Evolutionary conservation across 2,888 invertebrate genomes (phyloP).

Genomic region (Imbricaverruca yamaguchii): DNA sequence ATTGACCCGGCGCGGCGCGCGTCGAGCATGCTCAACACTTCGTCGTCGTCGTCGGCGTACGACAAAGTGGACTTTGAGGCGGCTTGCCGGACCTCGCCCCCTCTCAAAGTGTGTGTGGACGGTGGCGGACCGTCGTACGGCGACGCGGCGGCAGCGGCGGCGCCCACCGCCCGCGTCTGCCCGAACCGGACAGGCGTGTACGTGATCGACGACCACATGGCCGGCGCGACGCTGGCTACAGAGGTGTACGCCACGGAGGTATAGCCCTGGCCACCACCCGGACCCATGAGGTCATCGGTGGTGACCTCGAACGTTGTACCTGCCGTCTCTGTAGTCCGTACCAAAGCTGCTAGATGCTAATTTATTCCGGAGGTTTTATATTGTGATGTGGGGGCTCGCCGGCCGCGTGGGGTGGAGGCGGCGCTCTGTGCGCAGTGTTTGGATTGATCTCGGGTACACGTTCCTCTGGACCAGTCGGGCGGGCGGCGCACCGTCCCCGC

Average conservation of each 20-base stretch:
- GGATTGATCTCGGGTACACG: constrained; percentile 8
- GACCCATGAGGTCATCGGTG: neutral
- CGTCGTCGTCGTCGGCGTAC: constrained; percentile 19
- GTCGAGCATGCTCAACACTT: neutral
- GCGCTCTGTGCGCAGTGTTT: neutral
- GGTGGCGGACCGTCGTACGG: neutral
- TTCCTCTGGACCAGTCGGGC: neutral
- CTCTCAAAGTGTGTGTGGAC: constrained; percentile 3
- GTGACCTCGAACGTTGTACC: constrained; percentile 3
- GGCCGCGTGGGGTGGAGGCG: neutral
- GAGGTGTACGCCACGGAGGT: constrained; percentile 10
- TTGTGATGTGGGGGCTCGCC: neutral
- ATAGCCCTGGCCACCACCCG: neutral
- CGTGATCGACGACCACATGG: neutral
- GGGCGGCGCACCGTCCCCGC: neutral
- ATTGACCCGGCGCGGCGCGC: constrained; percentile 19
- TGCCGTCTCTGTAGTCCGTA: constrained; percentile 7
- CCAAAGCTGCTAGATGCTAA: constrained; percentile 8
- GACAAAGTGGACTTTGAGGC: constrained; percentile 20
- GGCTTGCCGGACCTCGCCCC: neutral
- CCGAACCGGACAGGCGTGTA: constrained; percentile 7
- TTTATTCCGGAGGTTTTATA: constrained; percentile 18
- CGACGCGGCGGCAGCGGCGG: neutral
- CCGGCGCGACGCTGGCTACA: neutral
- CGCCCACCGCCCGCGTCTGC: neutral